Evolutionary conservation across 2,888 invertebrate species (phyloP).

Genomic region (Drosophila mercatorum): DNA sequence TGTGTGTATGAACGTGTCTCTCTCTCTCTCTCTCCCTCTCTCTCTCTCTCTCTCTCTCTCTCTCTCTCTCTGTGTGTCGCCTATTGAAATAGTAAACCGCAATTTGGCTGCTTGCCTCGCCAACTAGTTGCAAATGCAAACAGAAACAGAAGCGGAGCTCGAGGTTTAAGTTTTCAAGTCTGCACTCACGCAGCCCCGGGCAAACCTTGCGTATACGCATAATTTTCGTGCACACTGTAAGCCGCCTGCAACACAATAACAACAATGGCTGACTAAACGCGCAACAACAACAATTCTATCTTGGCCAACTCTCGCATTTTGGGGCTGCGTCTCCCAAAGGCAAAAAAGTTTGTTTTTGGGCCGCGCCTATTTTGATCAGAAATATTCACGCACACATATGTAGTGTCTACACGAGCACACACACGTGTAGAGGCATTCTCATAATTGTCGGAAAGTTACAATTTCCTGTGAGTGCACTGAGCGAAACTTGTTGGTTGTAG

Average conservation of each 20-base stretch:
- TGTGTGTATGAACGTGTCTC: too few relatives aligned
- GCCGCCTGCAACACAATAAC: constrained; percentile 35
- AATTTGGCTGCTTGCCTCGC: constrained; percentile 58
- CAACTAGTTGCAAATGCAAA: constrained; percentile 67
- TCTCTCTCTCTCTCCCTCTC: neutral
- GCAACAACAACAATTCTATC: constrained; percentile 38
- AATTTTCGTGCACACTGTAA: constrained; percentile 43
- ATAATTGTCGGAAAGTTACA: constrained; percentile 57
- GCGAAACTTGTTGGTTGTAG: constrained; percentile 4
- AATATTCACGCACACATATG: constrained; percentile 17
- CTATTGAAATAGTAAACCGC: constrained; percentile 72
- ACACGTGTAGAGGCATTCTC: constrained; percentile 17
- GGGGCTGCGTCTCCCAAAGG: constrained; percentile 32
- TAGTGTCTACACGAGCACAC: constrained; percentile 10
- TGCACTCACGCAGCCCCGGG: neutral
- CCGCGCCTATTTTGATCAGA: constrained; percentile 37
- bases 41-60: too few relatives aligned
- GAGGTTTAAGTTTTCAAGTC: constrained; percentile 21
- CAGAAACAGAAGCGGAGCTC: constrained; percentile 54
- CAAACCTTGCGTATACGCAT: constrained; percentile 40
- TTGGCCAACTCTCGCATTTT: constrained; percentile 36
- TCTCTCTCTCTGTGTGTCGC: constrained; percentile 13
- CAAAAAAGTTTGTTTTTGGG: constrained; percentile 32
- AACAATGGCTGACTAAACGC: constrained; percentile 28
- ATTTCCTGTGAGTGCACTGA: constrained; percentile 46